These are phyloP conservation scores for Cydia strobilella DNA, from an alignment of 1,140 invertebrate species.

Conservation along the genomic window DNA sequence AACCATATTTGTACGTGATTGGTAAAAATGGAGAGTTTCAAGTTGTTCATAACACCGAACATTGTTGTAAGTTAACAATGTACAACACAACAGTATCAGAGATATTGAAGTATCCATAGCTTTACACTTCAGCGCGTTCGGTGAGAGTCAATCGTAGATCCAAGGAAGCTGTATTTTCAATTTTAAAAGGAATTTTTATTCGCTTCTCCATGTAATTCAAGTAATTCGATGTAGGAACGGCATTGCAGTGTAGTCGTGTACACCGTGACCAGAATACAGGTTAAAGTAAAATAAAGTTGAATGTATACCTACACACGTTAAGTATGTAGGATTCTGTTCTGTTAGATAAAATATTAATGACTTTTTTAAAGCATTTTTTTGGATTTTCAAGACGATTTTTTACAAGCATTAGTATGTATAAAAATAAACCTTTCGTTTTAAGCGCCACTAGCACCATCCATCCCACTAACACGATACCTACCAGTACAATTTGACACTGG, in stretches of 20 bases:
- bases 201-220: slow-evolving; percentile 16
- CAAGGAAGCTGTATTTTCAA: slow-evolving; percentile 1
- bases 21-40: too few relatives aligned
- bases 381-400: too few relatives aligned
- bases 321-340: background rate
- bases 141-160: background rate
- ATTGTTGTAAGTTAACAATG: too few relatives aligned
- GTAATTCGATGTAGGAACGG: slow-evolving; percentile 29
- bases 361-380: background rate
- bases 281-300: background rate
- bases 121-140: background rate
- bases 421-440: too few relatives aligned
- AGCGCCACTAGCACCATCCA: too few relatives aligned
- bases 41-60: too few relatives aligned
- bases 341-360: background rate
- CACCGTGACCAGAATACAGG: background rate
- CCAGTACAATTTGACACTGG: too few relatives aligned
- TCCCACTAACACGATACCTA: too few relatives aligned
- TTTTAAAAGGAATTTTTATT: slow-evolving; percentile 25
- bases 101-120: background rate
- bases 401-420: too few relatives aligned
- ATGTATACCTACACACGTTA: background rate
- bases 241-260: slow-evolving; percentile 18
- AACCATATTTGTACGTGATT: too few relatives aligned
- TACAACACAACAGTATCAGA: background rate